Evolutionary conservation across 2,888 invertebrate species (phyloP).

Genomic region (Nomada hirtipes): DNA sequence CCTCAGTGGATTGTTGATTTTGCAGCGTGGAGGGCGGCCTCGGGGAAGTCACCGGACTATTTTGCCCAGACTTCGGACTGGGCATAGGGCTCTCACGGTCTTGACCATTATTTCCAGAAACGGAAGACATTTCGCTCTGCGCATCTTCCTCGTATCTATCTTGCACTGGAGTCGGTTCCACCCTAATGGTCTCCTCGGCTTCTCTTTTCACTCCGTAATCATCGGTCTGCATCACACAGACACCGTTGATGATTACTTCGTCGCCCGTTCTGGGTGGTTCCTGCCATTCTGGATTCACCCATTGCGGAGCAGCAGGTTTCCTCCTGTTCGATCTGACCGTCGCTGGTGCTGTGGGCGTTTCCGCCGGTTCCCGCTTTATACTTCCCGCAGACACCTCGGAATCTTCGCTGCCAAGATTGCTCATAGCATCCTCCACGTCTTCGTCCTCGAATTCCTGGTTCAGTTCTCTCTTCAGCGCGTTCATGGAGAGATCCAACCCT

Average conservation of each 20-base stretch:
- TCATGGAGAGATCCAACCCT: slow-evolving; percentile 95
- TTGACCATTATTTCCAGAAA: slow-evolving; percentile 79
- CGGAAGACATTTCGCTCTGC: slow-evolving; percentile 85
- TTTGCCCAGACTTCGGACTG: slow-evolving; percentile 80
- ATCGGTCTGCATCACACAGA: slow-evolving; percentile 95
- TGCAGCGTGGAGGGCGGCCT: slow-evolving; percentile 78
- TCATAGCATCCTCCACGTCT: slow-evolving; percentile 87
- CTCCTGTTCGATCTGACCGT: slow-evolving; percentile 88
- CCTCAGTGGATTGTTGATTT: slow-evolving; percentile 74
- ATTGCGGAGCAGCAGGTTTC: slow-evolving; percentile 98
- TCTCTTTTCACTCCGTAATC: slow-evolving; percentile 87
- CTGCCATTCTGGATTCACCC: slow-evolving; percentile 98
- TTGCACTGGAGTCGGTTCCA: slow-evolving; percentile 91
- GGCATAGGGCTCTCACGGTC: slow-evolving; percentile 81
- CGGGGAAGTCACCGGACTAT: slow-evolving; percentile 80
- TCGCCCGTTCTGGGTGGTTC: slow-evolving; percentile 86
- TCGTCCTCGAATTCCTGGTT: slow-evolving; percentile 92
- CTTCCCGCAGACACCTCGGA: slow-evolving; percentile 85
- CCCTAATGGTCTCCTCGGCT: slow-evolving; percentile 90
- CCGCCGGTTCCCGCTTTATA: slow-evolving; percentile 82
- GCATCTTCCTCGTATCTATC: slow-evolving; percentile 86
- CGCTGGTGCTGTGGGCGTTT: slow-evolving; percentile 82
- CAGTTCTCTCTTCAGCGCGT: slow-evolving; percentile 91
- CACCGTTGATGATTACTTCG: slow-evolving; percentile 96
- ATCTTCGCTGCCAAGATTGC: slow-evolving; percentile 90